Base-by-base conservation (phyloP, 2,888 invertebrate genomes). In the Anticlea derivata region DNA sequence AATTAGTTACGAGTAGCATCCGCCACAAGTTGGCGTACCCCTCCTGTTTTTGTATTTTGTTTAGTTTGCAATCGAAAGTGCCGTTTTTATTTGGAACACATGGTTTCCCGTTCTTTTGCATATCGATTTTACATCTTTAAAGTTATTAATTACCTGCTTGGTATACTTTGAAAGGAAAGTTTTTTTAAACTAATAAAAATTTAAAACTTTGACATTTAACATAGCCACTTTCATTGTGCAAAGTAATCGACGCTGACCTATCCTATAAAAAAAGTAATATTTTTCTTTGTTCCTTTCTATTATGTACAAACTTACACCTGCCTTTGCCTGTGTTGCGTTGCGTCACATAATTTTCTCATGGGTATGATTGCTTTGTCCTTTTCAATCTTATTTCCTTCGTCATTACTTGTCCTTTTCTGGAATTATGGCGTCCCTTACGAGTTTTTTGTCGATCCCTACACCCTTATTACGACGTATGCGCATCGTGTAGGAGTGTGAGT, bases 261-360 rank as follows among this genome's bases (percentile, higher is more conserved):
- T 83, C 75, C 80, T 65, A 81, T 71, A 75, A 78, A 77, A 38
- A 76, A 72, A 68, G 57, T 56, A 58, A 72, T 68, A 68, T 70
- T 73, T 78, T 79, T 79, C 79, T 83, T 86, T 83, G 78, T 86
- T 76, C 72, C 65, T 74, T 79, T 77, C 69, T 72, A 75, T 73
- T 80, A n/a, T n/a, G n/a, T n/a, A 73, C 72, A 65, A 74, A 67
- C 75, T 64, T 82, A 83, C 89, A 88, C 88, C 89, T 89, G 88
- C 87, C 78, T 74, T 73, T 69, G 71, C 68, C 58, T 75, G 75
- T 69, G 76, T 84, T 87, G 82, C 81, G 76, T 85, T 87, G 83
- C 82, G 77, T 81, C 80, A 83, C 77, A 77, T 79, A 76, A n/a
- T n/a, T n/a, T 81, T 78, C 80, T 78, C 75, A 75, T 73, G 81